phyloP scores from a whole-genome alignment of 2,888 invertebrate species.

The Phengaris alcon region DNA sequence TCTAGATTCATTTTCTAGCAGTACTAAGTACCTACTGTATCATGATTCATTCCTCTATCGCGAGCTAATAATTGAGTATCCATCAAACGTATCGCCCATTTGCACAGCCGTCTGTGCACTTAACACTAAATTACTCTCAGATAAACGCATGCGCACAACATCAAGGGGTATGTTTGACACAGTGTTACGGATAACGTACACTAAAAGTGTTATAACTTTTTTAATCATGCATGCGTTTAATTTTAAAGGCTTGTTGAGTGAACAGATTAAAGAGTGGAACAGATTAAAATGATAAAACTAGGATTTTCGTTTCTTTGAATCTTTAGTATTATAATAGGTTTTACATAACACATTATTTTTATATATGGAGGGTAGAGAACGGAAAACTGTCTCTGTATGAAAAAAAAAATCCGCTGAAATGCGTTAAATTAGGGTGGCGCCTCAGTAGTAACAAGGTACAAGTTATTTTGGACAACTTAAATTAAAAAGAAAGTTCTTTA shows the following conservation, averaged over 20 bases:
- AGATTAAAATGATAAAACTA: no score
- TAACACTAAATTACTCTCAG: constrained; percentile 27
- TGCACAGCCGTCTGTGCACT: constrained; percentile 23
- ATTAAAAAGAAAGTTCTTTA: no score
- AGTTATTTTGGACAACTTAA: no score
- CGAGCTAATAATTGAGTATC: constrained; percentile 20
- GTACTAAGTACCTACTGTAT: not conserved
- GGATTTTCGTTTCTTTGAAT: not conserved
- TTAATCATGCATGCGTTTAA: not conserved
- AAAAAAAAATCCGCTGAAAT: no score
- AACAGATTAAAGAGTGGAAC: not conserved
- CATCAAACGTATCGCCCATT: constrained; percentile 28
- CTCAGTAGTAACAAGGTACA: no score
- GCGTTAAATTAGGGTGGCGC: no score
- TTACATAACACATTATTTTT: no score
- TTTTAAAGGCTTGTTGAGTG: not conserved
- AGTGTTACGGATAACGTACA: constrained; percentile 15
- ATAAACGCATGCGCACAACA: constrained; percentile 8
- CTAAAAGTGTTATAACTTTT: not conserved
- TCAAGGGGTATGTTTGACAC: constrained; percentile 25
- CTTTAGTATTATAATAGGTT: no score
- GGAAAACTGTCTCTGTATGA: no score
- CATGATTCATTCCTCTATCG: constrained; percentile 11
- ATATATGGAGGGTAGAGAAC: no score
- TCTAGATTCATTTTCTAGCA: not conserved